phyloP scores from a whole-genome alignment of 53 echinoderm and acorn worm species.

The Echinometra lucunter region DNA sequence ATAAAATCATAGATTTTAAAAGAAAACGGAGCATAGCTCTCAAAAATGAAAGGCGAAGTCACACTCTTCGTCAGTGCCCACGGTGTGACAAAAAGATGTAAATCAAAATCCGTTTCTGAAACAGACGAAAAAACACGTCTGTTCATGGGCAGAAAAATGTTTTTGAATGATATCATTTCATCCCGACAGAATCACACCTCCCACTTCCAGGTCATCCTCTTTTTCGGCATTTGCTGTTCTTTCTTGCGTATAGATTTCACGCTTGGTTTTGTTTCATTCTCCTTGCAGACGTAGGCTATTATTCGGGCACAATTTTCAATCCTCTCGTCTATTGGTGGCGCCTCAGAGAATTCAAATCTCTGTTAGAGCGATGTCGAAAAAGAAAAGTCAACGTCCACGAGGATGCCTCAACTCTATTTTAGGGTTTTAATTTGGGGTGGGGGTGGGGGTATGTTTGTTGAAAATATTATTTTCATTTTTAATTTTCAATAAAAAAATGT shows the following conservation, averaged over 20 bases:
- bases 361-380: not conserved
- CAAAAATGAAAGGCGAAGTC: too few species aligned
- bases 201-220: not conserved
- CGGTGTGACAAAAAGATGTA: too few species aligned
- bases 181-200: not conserved
- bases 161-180: not conserved
- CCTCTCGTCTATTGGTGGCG: conserved; percentile 20
- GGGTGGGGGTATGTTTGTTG: too few species aligned
- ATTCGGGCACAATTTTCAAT: not conserved
- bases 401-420: too few species aligned
- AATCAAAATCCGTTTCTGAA: too few species aligned
- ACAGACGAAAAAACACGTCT: too few species aligned
- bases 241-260: not conserved
- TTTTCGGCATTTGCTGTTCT: not conserved
- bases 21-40: too few species aligned
- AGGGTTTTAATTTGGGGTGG: too few species aligned
- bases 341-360: not conserved
- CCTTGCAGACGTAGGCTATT: not conserved
- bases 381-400: not conserved
- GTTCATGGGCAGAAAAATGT: too few species aligned
- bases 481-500: too few species aligned
- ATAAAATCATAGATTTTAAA: too few species aligned
- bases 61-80: too few species aligned
- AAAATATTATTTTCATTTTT: not conserved
- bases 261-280: not conserved